A percentile compares a stretch with the other conserved stretches of the same genome.
Conservation (phyloP, 1,140 invertebrate species). For the Heliconius melpomene region DNA sequence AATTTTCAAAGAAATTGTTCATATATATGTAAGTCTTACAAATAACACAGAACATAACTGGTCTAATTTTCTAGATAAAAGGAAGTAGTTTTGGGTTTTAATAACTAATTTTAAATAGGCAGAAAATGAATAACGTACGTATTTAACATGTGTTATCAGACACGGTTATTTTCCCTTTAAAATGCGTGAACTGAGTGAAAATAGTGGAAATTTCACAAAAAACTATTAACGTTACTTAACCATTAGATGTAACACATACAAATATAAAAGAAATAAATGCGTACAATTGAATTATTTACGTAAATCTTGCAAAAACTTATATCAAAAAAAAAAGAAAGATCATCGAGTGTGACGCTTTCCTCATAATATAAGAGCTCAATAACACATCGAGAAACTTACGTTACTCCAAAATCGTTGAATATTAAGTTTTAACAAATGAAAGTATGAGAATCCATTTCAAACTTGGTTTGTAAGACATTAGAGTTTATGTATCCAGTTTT, state of each 20-base stretch:
- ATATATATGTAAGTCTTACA: too few species aligned
- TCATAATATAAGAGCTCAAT: constrained; percentile 22
- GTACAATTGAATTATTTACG: background rate
- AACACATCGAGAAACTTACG: constrained; percentile 28
- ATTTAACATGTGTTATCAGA: too few species aligned
- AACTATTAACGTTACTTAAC: background rate
- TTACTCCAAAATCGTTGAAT: constrained; percentile 23
- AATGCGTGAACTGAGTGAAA: too few species aligned
- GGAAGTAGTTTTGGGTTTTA: too few species aligned
- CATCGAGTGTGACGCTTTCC: constrained; percentile 22
- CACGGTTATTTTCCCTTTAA: too few species aligned
- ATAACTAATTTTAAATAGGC: too few species aligned
- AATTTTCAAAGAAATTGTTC: too few species aligned
- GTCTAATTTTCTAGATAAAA: too few species aligned
- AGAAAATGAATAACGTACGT: too few species aligned
- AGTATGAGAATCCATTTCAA: constrained; percentile 18
- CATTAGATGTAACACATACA: background rate
- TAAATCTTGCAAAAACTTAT: background rate
- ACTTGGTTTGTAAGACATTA: constrained; percentile 14
- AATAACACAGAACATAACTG: too few species aligned
- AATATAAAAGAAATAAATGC: background rate
- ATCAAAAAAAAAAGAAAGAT: constrained; percentile 21
- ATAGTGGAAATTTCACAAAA: background rate
- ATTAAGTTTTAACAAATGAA: constrained; percentile 27
- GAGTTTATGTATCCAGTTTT: constrained; percentile 17